These are phyloP conservation scores for Falco columbarius DNA, from an alignment of 2,797 vertebrate genomes.

Conservation along the genomic window DNA sequence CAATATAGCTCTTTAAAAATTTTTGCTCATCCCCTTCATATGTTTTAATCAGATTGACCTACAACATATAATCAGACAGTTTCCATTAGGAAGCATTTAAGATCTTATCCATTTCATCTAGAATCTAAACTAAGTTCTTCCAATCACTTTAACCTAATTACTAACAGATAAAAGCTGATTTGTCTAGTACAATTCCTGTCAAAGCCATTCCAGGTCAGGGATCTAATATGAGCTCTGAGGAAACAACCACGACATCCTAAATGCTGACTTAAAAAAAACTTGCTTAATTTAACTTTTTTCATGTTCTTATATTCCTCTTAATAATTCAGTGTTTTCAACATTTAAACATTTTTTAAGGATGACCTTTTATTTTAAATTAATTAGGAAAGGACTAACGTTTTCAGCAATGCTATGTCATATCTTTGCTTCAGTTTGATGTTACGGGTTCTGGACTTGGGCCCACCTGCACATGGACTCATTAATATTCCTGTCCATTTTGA, in stretches of 20 bases:
- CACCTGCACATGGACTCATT: neutral
- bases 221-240: neutral
- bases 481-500: neutral
- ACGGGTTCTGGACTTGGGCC: neutral
- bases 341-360: neutral
- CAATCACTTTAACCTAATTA: constrained; percentile 4
- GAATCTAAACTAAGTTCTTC: neutral
- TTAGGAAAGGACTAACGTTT: neutral
- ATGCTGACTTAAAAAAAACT: neutral
- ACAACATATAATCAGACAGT: neutral
- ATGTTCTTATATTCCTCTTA: neutral
- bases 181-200: constrained; percentile 18
- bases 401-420: neutral
- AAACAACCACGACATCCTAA: neutral
- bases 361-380: neutral
- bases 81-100: constrained; percentile 27
- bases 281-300: neutral
- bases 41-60: constrained; percentile 25
- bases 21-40: neutral
- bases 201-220: constrained; percentile 4
- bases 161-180: constrained; percentile 4
- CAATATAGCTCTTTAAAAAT: neutral
- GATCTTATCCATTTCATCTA: constrained; percentile 26
- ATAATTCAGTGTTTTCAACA: neutral
- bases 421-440: neutral